Evolutionary conservation across 1,140 invertebrate species (phyloP).

Genomic region (Bicyclus anynana): DNA sequence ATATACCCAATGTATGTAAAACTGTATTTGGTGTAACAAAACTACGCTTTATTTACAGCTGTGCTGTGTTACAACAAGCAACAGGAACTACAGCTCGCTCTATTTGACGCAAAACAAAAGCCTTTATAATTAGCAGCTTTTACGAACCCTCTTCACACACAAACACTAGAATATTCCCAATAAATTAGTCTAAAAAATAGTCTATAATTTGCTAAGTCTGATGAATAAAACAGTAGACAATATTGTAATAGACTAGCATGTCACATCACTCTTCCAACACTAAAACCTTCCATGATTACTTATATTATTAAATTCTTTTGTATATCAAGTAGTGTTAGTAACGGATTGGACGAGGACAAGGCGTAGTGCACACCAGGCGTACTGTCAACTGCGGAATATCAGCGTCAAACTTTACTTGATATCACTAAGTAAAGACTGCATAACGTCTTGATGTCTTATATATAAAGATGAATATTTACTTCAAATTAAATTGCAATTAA

Average conservation of each 20-base stretch:
- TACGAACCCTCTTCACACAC: neutral
- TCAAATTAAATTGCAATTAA: too few species aligned
- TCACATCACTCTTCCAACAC: neutral
- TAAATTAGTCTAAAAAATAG: neutral
- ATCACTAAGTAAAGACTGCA: neutral
- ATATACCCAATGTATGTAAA: neutral
- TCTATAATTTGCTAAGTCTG: neutral
- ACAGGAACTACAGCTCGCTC: conserved; percentile 44
- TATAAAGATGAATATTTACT: too few species aligned
- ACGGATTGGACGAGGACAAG: conserved; percentile 4
- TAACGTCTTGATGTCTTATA: neutral
- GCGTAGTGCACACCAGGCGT: neutral
- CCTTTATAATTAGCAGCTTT: neutral
- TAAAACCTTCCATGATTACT: neutral
- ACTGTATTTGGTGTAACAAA: neutral
- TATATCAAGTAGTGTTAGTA: conserved; percentile 1
- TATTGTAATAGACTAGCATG: neutral
- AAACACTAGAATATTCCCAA: neutral
- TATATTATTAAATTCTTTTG: neutral
- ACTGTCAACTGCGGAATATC: neutral
- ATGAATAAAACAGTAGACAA: neutral
- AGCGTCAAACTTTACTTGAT: neutral
- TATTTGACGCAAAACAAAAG: conserved; percentile 3
- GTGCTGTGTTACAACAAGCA: conserved; percentile 34
- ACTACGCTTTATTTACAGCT: conserved; percentile 34